A percentile compares a stretch with the other conserved stretches of the same genome.
These are phyloP conservation scores for Quiscalus mexicanus DNA, from an alignment of 2,113 vertebrate genomes.

Conservation along the genomic window DNA sequence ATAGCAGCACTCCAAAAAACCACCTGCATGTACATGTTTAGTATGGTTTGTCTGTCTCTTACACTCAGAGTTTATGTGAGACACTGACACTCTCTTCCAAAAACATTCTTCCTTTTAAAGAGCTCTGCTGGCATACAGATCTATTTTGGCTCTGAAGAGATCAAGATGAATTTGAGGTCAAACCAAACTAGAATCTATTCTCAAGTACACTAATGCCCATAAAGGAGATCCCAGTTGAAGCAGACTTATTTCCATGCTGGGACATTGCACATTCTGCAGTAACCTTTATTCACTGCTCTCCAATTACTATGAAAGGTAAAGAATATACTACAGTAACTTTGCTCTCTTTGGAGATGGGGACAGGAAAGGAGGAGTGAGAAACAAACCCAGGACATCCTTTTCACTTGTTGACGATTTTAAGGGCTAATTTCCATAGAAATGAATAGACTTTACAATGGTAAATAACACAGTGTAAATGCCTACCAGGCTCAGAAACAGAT, in stretches of 20 bases:
- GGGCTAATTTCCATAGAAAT: neutral
- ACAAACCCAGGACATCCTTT: neutral
- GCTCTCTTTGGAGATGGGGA: neutral
- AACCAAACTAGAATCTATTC: neutral
- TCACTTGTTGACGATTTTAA: neutral
- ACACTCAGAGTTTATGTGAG: neutral
- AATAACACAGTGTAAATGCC: neutral
- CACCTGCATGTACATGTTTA: neutral
- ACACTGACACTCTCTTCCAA: neutral
- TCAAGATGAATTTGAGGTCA: neutral
- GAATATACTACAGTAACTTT: neutral
- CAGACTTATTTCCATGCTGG: neutral
- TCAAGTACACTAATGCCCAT: neutral
- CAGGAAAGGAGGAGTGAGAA: neutral
- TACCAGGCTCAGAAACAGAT: neutral
- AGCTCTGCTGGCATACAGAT: neutral
- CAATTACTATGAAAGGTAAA: neutral
- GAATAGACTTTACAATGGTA: neutral
- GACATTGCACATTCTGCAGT: neutral
- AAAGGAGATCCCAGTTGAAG: neutral
- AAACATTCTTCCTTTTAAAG: neutral
- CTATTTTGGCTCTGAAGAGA: neutral
- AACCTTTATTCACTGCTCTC: neutral
- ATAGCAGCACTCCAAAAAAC: neutral
- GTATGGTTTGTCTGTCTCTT: neutral